These are phyloP conservation scores for Oryzias celebensis DNA, from an alignment of 2,113 vertebrate genomes.

Conservation along the genomic window DNA sequence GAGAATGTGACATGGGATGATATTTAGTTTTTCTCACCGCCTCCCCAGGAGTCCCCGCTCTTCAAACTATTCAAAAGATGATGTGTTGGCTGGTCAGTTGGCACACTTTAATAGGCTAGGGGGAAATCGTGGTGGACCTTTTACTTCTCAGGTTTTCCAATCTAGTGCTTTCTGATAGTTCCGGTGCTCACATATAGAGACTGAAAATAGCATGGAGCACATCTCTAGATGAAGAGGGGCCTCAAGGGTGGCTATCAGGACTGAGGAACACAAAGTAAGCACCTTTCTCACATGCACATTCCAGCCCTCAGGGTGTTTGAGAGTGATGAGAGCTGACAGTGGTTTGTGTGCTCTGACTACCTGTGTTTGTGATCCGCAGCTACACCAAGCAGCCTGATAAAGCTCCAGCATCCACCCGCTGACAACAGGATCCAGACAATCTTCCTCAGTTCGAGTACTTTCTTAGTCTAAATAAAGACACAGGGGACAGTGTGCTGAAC, in stretches of 20 bases:
- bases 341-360: slow-evolving; percentile 68
- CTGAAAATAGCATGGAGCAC: slow-evolving; percentile 68
- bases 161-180: slow-evolving; percentile 69
- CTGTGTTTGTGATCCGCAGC: slow-evolving; percentile 60
- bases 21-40: slow-evolving; percentile 44
- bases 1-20: slow-evolving; percentile 40
- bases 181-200: slow-evolving; percentile 53
- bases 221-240: slow-evolving; percentile 67
- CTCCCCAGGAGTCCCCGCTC: slow-evolving; percentile 51
- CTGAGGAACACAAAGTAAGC: slow-evolving; percentile 70
- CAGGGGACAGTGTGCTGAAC: slow-evolving; percentile 29
- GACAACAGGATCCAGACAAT: slow-evolving; percentile 56
- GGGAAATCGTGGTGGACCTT: slow-evolving; percentile 48
- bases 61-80: slow-evolving; percentile 62
- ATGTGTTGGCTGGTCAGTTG: slow-evolving; percentile 60
- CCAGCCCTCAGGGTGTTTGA: slow-evolving; percentile 59
- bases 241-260: slow-evolving; percentile 75
- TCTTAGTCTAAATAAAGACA: slow-evolving; percentile 61
- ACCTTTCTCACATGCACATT: slow-evolving; percentile 70
- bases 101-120: slow-evolving; percentile 54
- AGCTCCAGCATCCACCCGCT: slow-evolving; percentile 36
- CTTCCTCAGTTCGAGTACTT: slow-evolving; percentile 31
- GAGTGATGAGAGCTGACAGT: slow-evolving; percentile 75
- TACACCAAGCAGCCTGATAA: slow-evolving; percentile 26
- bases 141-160: slow-evolving; percentile 74